These are phyloP conservation scores for Phaedon cochleariae DNA, from an alignment of 2,888 invertebrate species.

Conservation along the genomic window DNA sequence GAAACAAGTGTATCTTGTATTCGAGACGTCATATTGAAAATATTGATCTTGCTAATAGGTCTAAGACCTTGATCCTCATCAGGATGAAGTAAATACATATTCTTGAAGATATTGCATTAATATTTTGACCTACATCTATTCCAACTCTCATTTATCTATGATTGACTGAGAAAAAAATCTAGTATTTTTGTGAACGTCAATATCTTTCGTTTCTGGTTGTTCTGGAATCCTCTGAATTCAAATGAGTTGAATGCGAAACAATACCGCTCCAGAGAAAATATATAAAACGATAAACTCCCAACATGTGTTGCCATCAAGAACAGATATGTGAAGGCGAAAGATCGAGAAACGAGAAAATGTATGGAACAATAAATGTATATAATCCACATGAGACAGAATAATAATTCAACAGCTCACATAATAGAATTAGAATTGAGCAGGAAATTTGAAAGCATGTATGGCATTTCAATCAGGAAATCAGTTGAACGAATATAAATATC, in stretches of 20 bases:
- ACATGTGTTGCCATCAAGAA: neutral
- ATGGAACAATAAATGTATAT: neutral
- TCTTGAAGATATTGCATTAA: too few relatives aligned
- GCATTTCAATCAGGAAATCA: neutral
- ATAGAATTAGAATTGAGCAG: neutral
- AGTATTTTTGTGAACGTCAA: too few relatives aligned
- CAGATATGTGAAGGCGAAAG: neutral
- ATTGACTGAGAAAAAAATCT: too few relatives aligned
- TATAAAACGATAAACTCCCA: neutral
- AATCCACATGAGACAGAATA: neutral
- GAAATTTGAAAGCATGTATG: neutral
- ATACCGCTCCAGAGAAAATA: neutral
- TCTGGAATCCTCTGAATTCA: neutral
- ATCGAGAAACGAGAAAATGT: neutral
- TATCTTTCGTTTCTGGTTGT: too few relatives aligned
- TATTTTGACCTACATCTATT: too few relatives aligned
- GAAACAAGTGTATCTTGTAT: too few relatives aligned
- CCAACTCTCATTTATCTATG: too few relatives aligned
- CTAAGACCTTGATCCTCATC: too few relatives aligned
- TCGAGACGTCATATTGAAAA: too few relatives aligned
- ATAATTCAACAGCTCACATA: neutral
- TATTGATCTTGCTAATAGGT: too few relatives aligned
- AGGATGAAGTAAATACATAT: too few relatives aligned
- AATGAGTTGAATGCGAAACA: neutral
- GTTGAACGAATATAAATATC: too few relatives aligned